Conservation (phyloP, 64 coral and sea anemone genomes). For the Pocillopora verrucosa region DNA sequence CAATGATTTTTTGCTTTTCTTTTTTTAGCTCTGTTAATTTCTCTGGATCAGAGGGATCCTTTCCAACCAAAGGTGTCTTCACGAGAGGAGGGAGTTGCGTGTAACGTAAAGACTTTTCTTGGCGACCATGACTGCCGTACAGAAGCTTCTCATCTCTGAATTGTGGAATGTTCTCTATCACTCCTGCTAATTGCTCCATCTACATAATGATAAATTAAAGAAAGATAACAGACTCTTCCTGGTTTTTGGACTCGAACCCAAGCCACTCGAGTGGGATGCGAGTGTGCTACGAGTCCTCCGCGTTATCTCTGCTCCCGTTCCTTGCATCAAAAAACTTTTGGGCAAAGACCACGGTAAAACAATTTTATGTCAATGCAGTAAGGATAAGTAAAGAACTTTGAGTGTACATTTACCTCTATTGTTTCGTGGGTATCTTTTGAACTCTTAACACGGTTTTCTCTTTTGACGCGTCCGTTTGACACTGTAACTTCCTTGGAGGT, state of each 20-base stretch:
- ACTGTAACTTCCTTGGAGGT: background rate
- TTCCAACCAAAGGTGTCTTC: conserved; percentile 34
- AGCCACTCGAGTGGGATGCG: too few relatives aligned
- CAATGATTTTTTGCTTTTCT: conserved; percentile 13
- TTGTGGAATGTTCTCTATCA: conserved; percentile 44
- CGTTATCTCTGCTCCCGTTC: too few relatives aligned
- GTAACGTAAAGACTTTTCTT: conserved; percentile 6
- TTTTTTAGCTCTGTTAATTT: background rate
- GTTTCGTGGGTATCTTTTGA: background rate
- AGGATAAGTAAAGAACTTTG: too few relatives aligned
- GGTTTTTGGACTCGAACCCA: too few relatives aligned
- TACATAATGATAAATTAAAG: background rate
- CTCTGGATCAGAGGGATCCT: background rate
- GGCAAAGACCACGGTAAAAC: background rate
- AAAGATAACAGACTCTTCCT: background rate
- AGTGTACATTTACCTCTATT: background rate
- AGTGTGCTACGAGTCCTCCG: too few relatives aligned
- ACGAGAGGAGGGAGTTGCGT: conserved; percentile 35
- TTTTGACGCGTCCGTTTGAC: background rate
- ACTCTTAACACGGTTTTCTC: background rate
- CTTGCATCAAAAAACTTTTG: too few relatives aligned
- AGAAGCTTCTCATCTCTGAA: conserved; percentile 36
- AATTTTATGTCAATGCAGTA: background rate
- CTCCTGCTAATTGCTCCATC: conserved; percentile 51
- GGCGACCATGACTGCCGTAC: background rate